Evolutionary conservation across 2,888 invertebrate genomes (phyloP).

Genomic region (Bellardia bayeri): DNA sequence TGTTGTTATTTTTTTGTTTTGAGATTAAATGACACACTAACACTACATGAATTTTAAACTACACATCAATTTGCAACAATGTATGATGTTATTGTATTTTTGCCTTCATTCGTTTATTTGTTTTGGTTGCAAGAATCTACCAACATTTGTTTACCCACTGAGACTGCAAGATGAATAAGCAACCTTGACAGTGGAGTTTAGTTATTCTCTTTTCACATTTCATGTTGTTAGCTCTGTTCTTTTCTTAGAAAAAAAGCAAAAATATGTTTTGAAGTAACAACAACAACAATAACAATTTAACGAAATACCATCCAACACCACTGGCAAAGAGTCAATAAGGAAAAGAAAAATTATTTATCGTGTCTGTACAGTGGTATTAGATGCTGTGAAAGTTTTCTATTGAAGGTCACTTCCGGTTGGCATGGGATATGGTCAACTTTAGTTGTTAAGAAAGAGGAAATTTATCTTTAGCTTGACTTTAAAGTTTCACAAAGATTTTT

Average conservation of each 20-base stretch:
- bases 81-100: conserved; percentile 38
- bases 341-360: conserved; percentile 56
- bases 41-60: conserved; percentile 61
- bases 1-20: conserved; percentile 15
- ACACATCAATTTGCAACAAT: conserved; percentile 56
- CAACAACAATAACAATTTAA: conserved; percentile 37
- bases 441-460: neutral
- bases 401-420: conserved; percentile 53
- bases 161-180: conserved; percentile 69
- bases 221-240: neutral
- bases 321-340: conserved; percentile 29
- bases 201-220: conserved; percentile 23
- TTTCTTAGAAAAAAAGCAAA: conserved; percentile 42
- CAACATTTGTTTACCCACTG: conserved; percentile 46
- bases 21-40: conserved; percentile 55
- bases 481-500: neutral
- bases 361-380: conserved; percentile 61
- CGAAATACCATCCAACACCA: conserved; percentile 29
- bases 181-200: conserved; percentile 68
- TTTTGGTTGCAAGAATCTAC: neutral
- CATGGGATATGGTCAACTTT: neutral
- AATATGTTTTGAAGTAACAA: conserved; percentile 52
- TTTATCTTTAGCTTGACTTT: neutral
- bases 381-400: conserved; percentile 20
- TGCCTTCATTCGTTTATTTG: neutral